A percentile compares a stretch with the other conserved stretches of the same genome.
Conservation (phyloP, 2,113 vertebrate genomes). For the Taxidea taxus region DNA sequence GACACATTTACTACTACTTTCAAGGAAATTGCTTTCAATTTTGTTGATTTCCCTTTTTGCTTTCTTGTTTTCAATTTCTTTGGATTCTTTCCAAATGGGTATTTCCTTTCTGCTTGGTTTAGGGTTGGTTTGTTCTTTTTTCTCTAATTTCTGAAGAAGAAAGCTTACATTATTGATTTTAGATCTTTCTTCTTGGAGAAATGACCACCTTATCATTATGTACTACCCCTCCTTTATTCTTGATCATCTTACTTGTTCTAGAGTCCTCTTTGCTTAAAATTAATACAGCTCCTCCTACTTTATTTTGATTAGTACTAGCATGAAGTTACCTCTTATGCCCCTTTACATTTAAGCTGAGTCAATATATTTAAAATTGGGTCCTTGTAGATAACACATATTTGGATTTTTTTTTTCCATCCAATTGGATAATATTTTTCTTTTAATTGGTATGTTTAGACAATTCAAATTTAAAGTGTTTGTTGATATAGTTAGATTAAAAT, state of each 20-base stretch:
- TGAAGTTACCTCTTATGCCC: not conserved
- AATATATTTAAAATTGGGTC: not conserved
- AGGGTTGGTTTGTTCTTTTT: not conserved
- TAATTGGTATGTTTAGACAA: not conserved
- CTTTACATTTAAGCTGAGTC: not conserved
- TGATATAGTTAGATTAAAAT: not conserved
- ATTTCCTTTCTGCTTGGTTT: not conserved
- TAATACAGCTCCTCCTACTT: not conserved
- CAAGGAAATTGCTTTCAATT: not conserved
- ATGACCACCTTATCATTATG: not conserved
- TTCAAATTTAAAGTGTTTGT: not conserved
- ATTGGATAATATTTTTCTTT: not conserved
- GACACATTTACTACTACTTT: not conserved
- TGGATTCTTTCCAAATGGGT: not conserved
- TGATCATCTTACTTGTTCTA: not conserved
- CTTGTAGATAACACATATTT: not conserved
- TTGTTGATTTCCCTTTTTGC: not conserved
- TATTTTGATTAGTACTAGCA: not conserved
- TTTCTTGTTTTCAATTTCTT: not conserved
- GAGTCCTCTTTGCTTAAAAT: not conserved
- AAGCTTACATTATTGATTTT: not conserved
- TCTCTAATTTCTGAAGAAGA: not conserved
- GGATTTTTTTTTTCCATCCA: not conserved
- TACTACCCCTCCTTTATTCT: not conserved
- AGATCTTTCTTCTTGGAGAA: not conserved